Conservation (phyloP, 1,140 invertebrate species). For the Drosophila setifemur region DNA sequence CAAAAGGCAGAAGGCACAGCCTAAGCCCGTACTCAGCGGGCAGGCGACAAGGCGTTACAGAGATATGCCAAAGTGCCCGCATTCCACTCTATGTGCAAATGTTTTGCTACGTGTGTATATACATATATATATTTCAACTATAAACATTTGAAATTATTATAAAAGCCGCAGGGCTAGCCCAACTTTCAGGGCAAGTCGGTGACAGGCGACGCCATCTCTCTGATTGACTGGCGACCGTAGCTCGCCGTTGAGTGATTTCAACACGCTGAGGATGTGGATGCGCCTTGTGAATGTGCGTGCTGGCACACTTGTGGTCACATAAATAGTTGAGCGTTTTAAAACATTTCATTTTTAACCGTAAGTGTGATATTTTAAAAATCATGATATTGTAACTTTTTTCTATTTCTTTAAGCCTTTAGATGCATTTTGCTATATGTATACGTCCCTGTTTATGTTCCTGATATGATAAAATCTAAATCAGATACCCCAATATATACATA, state of each 20-base stretch:
- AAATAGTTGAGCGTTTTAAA: too few species aligned
- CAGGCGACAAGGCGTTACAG: constrained; percentile 41
- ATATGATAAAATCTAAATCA: too few species aligned
- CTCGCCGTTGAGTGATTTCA: constrained; percentile 18
- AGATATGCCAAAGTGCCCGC: constrained; percentile 32
- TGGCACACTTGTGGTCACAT: neutral
- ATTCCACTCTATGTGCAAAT: constrained; percentile 4
- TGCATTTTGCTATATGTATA: too few species aligned
- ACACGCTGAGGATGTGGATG: neutral
- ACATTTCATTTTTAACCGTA: too few species aligned
- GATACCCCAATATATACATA: too few species aligned
- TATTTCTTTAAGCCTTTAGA: too few species aligned
- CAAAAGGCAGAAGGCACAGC: constrained; percentile 39
- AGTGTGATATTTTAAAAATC: too few species aligned
- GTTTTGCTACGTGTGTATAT: neutral
- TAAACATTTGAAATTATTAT: constrained; percentile 50
- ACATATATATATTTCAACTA: constrained; percentile 16
- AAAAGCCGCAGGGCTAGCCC: constrained; percentile 31
- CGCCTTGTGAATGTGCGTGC: neutral
- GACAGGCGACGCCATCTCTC: constrained; percentile 60
- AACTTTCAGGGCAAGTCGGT: constrained; percentile 58
- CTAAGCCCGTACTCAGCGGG: constrained; percentile 37
- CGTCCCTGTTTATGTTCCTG: too few species aligned
- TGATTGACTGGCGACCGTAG: constrained; percentile 60
- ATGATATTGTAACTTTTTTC: neutral